These are phyloP conservation scores for Pogonomyrmex barbatus DNA, from an alignment of 1,140 invertebrate genomes.

Conservation along the genomic window DNA sequence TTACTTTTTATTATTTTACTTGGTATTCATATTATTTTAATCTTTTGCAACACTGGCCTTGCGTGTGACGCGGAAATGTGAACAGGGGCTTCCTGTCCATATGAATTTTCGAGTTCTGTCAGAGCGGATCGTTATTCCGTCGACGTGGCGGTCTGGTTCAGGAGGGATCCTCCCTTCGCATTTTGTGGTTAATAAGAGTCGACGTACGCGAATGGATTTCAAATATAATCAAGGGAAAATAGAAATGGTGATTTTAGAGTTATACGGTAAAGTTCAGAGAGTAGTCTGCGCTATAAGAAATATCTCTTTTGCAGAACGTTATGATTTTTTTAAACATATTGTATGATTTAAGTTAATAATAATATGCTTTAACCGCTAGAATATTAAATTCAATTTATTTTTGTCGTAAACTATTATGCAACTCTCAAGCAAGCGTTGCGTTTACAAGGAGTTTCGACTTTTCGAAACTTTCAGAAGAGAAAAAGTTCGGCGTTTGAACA, in stretches of 20 bases:
- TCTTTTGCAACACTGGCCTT: background rate
- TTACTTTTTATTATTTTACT: background rate
- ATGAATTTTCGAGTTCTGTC: slow-evolving; percentile 59
- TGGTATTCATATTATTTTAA: slow-evolving; percentile 32
- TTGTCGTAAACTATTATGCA: background rate
- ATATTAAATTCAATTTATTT: background rate
- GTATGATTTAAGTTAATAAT: background rate
- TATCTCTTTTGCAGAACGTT: background rate
- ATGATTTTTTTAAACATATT: background rate
- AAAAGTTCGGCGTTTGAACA: slow-evolving; percentile 52
- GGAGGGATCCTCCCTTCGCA: slow-evolving; percentile 2
- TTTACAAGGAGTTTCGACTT: slow-evolving; percentile 22
- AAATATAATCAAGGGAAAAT: slow-evolving; percentile 30
- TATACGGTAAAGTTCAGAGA: background rate
- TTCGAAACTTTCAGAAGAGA: background rate
- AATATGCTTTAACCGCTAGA: background rate
- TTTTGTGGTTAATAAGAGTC: slow-evolving; percentile 47
- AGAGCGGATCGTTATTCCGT: slow-evolving; percentile 56
- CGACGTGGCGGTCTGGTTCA: slow-evolving; percentile 29
- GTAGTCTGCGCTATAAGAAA: background rate
- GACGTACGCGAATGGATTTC: slow-evolving; percentile 48
- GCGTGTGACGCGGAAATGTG: slow-evolving; percentile 22
- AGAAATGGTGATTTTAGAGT: slow-evolving; percentile 5
- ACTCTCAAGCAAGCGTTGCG: background rate
- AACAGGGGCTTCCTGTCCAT: slow-evolving; percentile 4